A percentile compares a stretch with the other conserved stretches of the same genome.
phyloP scores from a whole-genome alignment of 2,113 vertebrate genomes.

The Callipepla squamata region DNA sequence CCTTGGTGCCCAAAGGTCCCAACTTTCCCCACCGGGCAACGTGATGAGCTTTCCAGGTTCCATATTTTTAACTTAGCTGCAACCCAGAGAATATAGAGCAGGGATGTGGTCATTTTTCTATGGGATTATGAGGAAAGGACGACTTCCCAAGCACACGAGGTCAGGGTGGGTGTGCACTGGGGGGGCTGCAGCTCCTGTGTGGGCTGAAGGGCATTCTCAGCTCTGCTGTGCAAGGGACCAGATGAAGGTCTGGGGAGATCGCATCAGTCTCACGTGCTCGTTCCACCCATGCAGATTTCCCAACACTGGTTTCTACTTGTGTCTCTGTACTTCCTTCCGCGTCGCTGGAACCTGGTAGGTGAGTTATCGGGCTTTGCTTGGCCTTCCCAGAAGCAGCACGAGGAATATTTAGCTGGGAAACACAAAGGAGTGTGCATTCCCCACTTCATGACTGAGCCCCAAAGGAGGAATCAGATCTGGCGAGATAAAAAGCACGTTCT shows the following conservation, averaged over 20 bases:
- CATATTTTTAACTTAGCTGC: rapidly evolving
- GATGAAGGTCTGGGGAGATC: neutral
- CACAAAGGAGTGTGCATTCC: neutral
- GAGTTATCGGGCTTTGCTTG: neutral
- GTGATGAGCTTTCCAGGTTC: neutral
- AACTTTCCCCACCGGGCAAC: neutral
- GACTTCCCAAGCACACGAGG: rapidly evolving
- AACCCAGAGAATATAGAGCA: rapidly evolving
- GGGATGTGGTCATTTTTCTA: rapidly evolving
- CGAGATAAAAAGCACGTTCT: neutral
- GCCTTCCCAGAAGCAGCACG: neutral
- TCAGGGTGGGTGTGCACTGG: rapidly evolving
- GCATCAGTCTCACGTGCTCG: rapidly evolving
- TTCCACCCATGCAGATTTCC: neutral
- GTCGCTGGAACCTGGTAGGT: neutral
- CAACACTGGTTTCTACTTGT: neutral
- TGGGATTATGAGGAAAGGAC: neutral
- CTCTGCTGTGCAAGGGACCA: rapidly evolving
- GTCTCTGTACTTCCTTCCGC: neutral
- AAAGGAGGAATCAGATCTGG: neutral
- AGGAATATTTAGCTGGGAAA: neutral
- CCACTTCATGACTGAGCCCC: neutral
- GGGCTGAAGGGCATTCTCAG: rapidly evolving
- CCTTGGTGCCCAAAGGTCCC: rapidly evolving
- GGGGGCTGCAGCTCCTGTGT: neutral